Evolutionary conservation across 2,113 vertebrate species (phyloP).

Genomic region (Maccullochella peelii): DNA sequence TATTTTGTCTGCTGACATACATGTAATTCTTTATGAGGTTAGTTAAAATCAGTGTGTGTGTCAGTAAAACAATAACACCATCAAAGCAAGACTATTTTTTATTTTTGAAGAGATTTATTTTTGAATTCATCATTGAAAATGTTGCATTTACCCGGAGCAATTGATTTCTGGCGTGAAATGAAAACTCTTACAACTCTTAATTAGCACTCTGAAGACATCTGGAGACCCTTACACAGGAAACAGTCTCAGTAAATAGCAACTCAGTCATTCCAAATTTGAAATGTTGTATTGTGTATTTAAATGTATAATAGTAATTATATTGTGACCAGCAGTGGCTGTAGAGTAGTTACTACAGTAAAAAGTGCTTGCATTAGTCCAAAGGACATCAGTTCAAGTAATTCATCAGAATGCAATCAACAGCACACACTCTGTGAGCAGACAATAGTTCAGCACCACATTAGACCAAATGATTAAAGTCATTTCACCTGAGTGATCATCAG

Average conservation of each 20-base stretch:
- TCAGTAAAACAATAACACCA: not conserved
- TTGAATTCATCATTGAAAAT: not conserved
- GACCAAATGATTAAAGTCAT: not conserved
- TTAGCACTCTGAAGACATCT: not conserved
- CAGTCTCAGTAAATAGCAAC: not conserved
- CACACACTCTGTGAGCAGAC: not conserved
- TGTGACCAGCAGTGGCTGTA: not conserved
- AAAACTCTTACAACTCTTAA: not conserved
- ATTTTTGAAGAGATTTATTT: not conserved
- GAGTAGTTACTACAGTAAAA: not conserved
- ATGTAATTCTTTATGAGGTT: not conserved
- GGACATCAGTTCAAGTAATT: not conserved
- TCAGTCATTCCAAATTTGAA: not conserved
- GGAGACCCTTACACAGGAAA: not conserved
- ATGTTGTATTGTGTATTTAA: no score
- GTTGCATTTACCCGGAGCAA: not conserved
- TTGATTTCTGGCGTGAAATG: not conserved
- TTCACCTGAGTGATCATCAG: not conserved
- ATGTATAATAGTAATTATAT: no score
- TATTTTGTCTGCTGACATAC: not conserved
- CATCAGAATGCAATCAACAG: not conserved
- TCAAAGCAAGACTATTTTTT: not conserved
- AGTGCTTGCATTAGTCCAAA: no score
- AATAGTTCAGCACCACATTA: no score
- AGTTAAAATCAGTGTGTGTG: not conserved